These are phyloP conservation scores for Clarias laeviceps DNA, from an alignment of 2,797 vertebrate genomes.

Conservation along the genomic window DNA sequence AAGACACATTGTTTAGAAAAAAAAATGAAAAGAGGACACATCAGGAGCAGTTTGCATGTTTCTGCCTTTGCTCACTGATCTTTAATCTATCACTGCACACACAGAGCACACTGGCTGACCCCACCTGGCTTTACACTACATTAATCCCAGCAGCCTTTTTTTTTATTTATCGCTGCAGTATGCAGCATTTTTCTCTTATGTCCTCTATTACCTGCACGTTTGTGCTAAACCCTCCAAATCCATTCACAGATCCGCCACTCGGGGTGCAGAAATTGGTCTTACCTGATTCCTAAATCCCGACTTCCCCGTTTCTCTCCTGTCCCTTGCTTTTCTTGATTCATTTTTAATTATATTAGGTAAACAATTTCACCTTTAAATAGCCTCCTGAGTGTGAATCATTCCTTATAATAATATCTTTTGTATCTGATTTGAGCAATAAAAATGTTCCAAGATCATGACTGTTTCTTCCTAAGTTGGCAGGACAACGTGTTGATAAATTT, in stretches of 20 bases:
- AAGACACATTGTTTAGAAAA: neutral
- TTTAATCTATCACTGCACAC: constrained; percentile 75
- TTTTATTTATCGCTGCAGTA: constrained; percentile 69
- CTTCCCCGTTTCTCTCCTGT: constrained; percentile 31
- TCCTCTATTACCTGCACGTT: constrained; percentile 70
- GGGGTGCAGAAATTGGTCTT: constrained; percentile 17
- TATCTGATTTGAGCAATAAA: constrained; percentile 15
- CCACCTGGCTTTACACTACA: constrained; percentile 70
- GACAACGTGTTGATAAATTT: constrained; percentile 29
- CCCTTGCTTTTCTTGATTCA: neutral
- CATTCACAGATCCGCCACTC: constrained; percentile 62
- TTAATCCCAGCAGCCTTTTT: constrained; percentile 69
- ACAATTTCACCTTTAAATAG: constrained; percentile 40
- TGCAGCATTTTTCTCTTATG: constrained; percentile 65
- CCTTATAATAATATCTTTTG: neutral
- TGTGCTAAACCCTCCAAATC: constrained; percentile 70
- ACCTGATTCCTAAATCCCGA: constrained; percentile 1
- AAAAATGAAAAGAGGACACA: constrained; percentile 48
- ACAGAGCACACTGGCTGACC: constrained; percentile 68
- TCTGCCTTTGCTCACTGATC: constrained; percentile 68
- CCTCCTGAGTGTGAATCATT: constrained; percentile 19
- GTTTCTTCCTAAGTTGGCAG: constrained; percentile 17
- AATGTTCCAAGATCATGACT: constrained; percentile 29
- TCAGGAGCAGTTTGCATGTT: constrained; percentile 57
- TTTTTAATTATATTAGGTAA: constrained; percentile 37